These are phyloP conservation scores for Imbricaverruca yamaguchii DNA, from an alignment of 2,888 invertebrate species.

Conservation along the genomic window DNA sequence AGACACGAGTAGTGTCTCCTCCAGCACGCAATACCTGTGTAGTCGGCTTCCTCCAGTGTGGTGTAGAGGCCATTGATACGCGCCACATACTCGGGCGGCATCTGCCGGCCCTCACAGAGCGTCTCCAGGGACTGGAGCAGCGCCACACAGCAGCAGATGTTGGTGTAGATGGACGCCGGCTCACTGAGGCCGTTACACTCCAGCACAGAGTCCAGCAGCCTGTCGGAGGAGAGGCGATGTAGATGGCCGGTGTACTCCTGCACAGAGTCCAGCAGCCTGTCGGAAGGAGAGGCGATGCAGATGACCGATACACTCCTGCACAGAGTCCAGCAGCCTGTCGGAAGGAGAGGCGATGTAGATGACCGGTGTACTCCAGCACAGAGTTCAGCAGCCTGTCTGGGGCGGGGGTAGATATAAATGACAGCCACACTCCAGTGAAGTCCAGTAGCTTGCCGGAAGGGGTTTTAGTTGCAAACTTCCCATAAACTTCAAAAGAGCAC, in stretches of 20 bases:
- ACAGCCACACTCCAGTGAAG: too few relatives aligned
- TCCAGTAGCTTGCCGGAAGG: too few relatives aligned
- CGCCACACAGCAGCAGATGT: slow-evolving; percentile 26
- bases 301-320: too few relatives aligned
- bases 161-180: slow-evolving; percentile 23
- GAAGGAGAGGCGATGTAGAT: too few relatives aligned
- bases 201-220: slow-evolving; percentile 1
- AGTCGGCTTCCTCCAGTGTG: slow-evolving; percentile 31
- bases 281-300: neutral
- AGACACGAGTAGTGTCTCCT: too few relatives aligned
- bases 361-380: too few relatives aligned
- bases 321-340: neutral
- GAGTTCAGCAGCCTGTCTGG: neutral
- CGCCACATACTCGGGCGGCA: slow-evolving; percentile 26
- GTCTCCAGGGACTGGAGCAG: slow-evolving; percentile 31
- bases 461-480: too few relatives aligned
- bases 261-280: neutral
- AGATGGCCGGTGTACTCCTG: too few relatives aligned
- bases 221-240: neutral
- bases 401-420: too few relatives aligned
- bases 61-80: slow-evolving; percentile 28
- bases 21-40: slow-evolving; percentile 26
- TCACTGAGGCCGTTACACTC: slow-evolving; percentile 29
- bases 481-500: too few relatives aligned
- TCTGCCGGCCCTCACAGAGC: slow-evolving; percentile 26